Conservation (phyloP, 2,888 invertebrate genomes). For the Torymus texanus region DNA sequence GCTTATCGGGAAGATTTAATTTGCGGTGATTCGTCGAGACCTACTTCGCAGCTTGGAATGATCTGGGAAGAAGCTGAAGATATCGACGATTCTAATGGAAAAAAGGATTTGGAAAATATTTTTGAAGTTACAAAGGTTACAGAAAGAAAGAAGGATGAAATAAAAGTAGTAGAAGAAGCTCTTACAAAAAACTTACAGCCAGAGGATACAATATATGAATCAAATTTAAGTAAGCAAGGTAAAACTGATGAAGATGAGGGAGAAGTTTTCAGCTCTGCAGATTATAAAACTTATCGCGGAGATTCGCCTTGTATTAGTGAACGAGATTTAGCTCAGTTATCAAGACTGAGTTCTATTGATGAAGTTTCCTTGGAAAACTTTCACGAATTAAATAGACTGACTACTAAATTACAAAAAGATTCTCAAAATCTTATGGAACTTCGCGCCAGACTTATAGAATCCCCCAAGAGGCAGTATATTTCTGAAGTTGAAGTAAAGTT, state of each 20-base stretch:
- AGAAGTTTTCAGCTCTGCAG: slow-evolving; percentile 84
- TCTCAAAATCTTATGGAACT: slow-evolving; percentile 86
- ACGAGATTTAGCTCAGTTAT: slow-evolving; percentile 86
- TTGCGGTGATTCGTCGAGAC: slow-evolving; percentile 79
- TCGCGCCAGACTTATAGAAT: slow-evolving; percentile 83
- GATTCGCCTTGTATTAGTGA: slow-evolving; percentile 86
- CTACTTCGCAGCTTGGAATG: slow-evolving; percentile 87
- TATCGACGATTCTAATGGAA: slow-evolving; percentile 78
- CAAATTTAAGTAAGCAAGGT: slow-evolving; percentile 57
- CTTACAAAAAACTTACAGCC: slow-evolving; percentile 56
- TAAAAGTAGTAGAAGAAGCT: slow-evolving; percentile 62
- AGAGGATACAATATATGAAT: not conserved
- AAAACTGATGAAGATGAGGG: slow-evolving; percentile 75
- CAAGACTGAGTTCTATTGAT: slow-evolving; percentile 85
- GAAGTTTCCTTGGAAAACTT: slow-evolving; percentile 87
- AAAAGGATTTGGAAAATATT: slow-evolving; percentile 65
- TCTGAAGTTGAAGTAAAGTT: slow-evolving; percentile 80
- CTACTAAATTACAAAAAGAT: slow-evolving; percentile 86
- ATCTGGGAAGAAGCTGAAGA: slow-evolving; percentile 92
- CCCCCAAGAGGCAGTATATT: slow-evolving; percentile 76
- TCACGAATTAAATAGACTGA: slow-evolving; percentile 86
- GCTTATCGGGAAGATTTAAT: slow-evolving; percentile 89
- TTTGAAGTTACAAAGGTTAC: slow-evolving; percentile 57
- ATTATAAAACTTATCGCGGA: slow-evolving; percentile 87
- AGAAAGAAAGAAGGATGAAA: slow-evolving; percentile 56